Conservation (phyloP, 2,888 invertebrate species). For the Rhabditoides inermis region DNA sequence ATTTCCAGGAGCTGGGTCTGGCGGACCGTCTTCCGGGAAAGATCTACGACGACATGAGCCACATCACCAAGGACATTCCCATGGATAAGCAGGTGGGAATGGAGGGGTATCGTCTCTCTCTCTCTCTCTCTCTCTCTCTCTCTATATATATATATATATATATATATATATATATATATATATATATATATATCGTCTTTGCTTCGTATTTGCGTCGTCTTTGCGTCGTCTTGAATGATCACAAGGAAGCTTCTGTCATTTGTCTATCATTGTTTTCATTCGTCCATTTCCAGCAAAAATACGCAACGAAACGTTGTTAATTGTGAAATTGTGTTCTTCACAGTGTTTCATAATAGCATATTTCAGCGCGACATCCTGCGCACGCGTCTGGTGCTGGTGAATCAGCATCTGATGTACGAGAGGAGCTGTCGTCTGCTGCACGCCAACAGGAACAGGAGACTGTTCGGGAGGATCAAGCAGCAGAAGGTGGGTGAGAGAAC, state of each 20-base stretch:
- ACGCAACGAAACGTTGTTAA: no score
- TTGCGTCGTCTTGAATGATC: no score
- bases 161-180: no score
- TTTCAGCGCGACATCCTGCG: constrained; percentile 23
- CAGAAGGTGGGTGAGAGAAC: constrained; percentile 8
- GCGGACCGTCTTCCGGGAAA: constrained; percentile 26
- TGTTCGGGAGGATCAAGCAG: constrained; percentile 19
- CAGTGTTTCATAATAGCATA: not conserved
- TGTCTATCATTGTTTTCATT: no score
- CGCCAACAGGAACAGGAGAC: constrained; percentile 22
- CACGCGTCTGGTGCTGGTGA: constrained; percentile 27
- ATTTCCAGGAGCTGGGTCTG: constrained; percentile 14
- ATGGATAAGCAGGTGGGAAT: constrained; percentile 25
- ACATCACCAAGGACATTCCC: constrained; percentile 16
- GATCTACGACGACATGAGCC: constrained; percentile 29
- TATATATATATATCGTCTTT: no score
- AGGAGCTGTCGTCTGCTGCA: constrained; percentile 27
- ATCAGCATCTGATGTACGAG: constrained; percentile 37
- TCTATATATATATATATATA: no score
- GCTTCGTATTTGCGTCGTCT: no score
- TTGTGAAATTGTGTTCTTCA: no score
- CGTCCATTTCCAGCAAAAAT: no score
- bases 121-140: no score
- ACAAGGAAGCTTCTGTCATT: no score
- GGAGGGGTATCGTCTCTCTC: no score